Base-by-base conservation (phyloP, 2,797 vertebrate species). In the Microctenopoma lineatum region DNA sequence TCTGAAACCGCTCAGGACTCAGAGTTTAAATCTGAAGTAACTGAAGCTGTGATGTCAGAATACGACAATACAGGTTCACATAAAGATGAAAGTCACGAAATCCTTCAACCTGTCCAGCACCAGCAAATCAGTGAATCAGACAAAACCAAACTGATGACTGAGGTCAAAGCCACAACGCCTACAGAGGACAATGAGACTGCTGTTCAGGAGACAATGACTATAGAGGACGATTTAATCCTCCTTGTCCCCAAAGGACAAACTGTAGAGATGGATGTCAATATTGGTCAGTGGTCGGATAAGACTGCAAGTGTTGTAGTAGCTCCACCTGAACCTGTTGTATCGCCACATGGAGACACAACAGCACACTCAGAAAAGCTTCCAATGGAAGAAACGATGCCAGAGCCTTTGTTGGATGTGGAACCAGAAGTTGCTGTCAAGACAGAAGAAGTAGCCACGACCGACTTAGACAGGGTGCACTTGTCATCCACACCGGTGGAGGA, bases 241-340 rank as follows among this genome's bases (percentile, higher is more conserved):
- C 67, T 90, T 0, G 85, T 92, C 21, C 89, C 92, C 9, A 91
- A 87, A 84, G 91, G 92, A 65, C 79, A 88, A 82, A 60, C 81
- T 50, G 87, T 90, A 18, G 88, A 89, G 80, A 70, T 53, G 83
- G 87, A 92, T 79, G 84, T 66, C 60, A 65, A 92, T 68, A 64
- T 91, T 51, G 41, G 38, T 62, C 73, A 66, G 39, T 27, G 16
- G 47, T 60, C 75, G 27, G 77, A 84, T 45, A 67, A 38, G 21
- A 58, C 44, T 34, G 13, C 26, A 44, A 15, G 54, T 53, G 77
- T 84, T 26, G 16, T 46, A 4, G 34, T 38, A 57, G 53, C 61
- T 73, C 47, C 38, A 34, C 25, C 62, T 62, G 77, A 84, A 73
- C 58, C 74, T 62, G 71, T 73, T 5, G 61, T 54, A 21, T 21